phyloP scores from a whole-genome alignment of 2,888 invertebrate species.

The Drosophila meridiana region DNA sequence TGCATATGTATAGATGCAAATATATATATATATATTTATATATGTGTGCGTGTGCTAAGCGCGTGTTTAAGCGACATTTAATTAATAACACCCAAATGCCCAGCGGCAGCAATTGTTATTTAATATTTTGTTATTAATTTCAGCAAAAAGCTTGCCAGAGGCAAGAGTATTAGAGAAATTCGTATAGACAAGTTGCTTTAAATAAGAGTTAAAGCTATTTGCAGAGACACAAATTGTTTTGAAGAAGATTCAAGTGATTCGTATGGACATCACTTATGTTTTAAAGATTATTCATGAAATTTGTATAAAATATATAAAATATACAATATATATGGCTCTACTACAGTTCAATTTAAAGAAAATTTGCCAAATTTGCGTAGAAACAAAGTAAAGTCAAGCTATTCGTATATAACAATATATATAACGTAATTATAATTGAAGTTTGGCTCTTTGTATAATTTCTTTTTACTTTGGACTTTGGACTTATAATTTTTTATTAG shows the following conservation, averaged over 20 bases:
- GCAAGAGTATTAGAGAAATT: background rate
- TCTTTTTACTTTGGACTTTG: no score
- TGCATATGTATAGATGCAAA: background rate
- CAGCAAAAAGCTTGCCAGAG: background rate
- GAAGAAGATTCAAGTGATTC: background rate
- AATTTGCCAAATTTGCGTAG: no score
- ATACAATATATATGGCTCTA: no score
- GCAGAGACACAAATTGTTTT: background rate
- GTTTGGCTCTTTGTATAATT: background rate
- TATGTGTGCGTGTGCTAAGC: conserved; percentile 48
- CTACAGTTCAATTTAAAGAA: no score
- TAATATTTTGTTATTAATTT: conserved; percentile 42
- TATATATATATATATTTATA: background rate
- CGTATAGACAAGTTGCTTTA: background rate
- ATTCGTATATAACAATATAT: no score
- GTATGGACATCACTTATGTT: no score
- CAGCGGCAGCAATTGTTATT: conserved; percentile 27
- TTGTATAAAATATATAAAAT: no score
- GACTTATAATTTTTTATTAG: background rate
- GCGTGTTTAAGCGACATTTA: conserved; percentile 66
- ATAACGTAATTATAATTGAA: no score
- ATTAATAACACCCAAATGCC: conserved; percentile 63
- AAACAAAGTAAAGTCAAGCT: no score
- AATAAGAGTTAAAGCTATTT: background rate
- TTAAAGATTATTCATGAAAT: no score